Base-by-base conservation (phyloP, 1,140 invertebrate genomes). In the Ostrea denselamellosa region DNA sequence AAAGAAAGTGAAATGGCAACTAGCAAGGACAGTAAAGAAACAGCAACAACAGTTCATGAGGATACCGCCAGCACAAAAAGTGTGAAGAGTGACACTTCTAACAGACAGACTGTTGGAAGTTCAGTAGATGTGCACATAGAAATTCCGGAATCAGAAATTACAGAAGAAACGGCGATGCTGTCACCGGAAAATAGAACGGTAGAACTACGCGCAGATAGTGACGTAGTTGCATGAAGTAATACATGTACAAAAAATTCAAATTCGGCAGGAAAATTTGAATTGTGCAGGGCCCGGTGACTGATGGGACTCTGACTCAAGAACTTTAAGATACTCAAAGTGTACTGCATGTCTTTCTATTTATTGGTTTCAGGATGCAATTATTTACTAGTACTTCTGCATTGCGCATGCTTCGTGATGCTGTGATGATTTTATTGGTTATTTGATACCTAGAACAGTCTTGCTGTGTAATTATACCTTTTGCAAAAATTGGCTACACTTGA, bases 151-250 rank as follows among this genome's bases (percentile, higher is more conserved):
- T 85, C 84, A 83, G 71, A 68, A 71, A 44, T 71, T 25, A 62
- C 28, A 17, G 81, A 54, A 71, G n/a, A 44, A 56, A 52, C 53
- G 19, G 71, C 34, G 83, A 77, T 77, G 68, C 28, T 28, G 44
- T 28, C 54, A 14, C 28, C 84, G 56, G 52, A 87, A 88, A 87
- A 87, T 71, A 86, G 62, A 86, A 87, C 56, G 71, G 92, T 94
- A 19, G 94, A 94, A 87, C 87, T 94, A 85, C 89, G 92, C 44
- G 91, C 94, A 54, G 93, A 94, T 77, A 94, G 94, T 86, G 94
- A 92, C n/a, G 93, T 94, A 19, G 94, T 94, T 52, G 94, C 93
- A 65, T 94, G 90, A 93, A 56, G 2, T 52, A 10, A 25, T 28
- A 62, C 44, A 44, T n/a, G 52, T 34, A 44, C 51, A 85, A 25